These are phyloP conservation scores for Hemichromis elongatus DNA, from an alignment of 2,113 vertebrate species.

Conservation along the genomic window DNA sequence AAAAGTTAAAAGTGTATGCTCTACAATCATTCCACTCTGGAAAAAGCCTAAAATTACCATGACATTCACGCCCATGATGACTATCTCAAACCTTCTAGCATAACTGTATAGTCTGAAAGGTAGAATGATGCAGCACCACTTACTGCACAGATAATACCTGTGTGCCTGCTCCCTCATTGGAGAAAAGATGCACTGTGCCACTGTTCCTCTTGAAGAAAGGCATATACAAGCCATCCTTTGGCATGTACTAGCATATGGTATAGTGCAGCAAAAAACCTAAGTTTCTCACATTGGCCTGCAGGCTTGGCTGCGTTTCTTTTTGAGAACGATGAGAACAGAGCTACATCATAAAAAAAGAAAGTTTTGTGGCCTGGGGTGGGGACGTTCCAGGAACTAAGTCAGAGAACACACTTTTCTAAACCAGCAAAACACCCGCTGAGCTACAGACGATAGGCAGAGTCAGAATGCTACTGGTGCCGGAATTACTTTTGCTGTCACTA, in stretches of 20 bases:
- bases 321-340: background rate
- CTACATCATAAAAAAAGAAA: background rate
- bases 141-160: background rate
- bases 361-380: background rate
- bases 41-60: background rate
- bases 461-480: background rate
- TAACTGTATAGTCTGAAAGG: background rate
- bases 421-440: background rate
- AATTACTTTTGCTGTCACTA: background rate
- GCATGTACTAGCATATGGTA: background rate
- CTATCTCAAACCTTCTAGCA: background rate
- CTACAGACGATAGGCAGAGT: background rate
- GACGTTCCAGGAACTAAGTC: background rate
- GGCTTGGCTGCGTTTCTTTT: background rate
- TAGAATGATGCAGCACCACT: background rate
- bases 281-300: background rate
- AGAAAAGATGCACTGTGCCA: background rate
- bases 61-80: background rate
- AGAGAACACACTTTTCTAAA: background rate
- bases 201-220: background rate
- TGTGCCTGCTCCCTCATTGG: background rate
- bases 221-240: background rate
- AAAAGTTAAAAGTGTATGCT: background rate
- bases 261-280: background rate
- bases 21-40: background rate